Evolutionary conservation across 2,797 vertebrate genomes (phyloP).

Genomic region (Neopelma chrysocephalum): DNA sequence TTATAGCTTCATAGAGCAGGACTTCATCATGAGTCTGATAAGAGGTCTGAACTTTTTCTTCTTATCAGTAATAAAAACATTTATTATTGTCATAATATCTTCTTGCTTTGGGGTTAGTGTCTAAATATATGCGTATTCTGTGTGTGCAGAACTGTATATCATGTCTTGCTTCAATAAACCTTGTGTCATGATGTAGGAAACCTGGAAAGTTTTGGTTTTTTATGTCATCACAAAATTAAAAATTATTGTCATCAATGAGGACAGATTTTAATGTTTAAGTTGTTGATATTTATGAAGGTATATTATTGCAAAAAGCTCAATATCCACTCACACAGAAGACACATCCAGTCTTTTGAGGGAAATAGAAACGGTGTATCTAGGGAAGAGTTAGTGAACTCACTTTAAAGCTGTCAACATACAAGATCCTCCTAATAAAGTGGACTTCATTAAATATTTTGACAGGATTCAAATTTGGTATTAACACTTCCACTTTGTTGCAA

Average conservation of each 20-base stretch:
- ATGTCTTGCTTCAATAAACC: not conserved
- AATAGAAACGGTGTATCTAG: not conserved
- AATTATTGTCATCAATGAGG: not conserved
- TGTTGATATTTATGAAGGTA: not conserved
- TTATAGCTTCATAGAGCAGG: not conserved
- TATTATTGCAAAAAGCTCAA: not conserved
- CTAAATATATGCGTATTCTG: not conserved
- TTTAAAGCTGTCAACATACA: not conserved
- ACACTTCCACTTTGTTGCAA: not conserved
- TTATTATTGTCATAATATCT: not conserved
- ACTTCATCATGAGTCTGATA: not conserved
- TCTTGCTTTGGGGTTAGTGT: not conserved
- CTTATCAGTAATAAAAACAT: not conserved
- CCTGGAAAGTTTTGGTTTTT: not conserved
- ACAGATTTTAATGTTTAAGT: not conserved
- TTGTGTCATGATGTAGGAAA: not conserved
- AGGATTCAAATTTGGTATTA: not conserved
- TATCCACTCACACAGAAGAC: not conserved
- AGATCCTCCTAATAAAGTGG: not conserved
- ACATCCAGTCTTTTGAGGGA: not conserved
- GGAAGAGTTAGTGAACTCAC: not conserved
- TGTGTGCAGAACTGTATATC: not conserved
- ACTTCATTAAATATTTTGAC: slow-evolving; percentile 22
- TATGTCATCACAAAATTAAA: not conserved
- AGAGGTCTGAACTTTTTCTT: not conserved